Percentiles rank a stretch among this genome's conserved stretches.
These are phyloP conservation scores for Macheiramphus alcinus DNA, from an alignment of 2,113 vertebrate species.

Conservation along the genomic window DNA sequence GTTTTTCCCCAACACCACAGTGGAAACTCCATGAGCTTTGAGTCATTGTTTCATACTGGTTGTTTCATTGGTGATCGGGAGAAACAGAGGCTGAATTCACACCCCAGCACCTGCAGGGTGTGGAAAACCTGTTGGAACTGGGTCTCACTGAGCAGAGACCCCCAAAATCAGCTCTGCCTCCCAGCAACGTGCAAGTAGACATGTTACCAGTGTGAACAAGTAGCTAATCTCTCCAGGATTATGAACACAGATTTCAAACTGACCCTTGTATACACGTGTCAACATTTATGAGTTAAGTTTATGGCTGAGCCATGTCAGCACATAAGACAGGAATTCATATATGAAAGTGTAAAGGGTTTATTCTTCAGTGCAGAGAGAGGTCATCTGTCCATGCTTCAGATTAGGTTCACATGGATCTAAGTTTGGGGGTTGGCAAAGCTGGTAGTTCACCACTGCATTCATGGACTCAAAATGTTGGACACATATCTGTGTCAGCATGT, in stretches of 20 bases:
- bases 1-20: background rate
- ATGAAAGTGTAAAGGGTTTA: background rate
- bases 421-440: background rate
- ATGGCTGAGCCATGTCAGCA: background rate
- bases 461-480: fast-evolving
- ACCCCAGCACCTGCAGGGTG: background rate
- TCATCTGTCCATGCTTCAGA: background rate
- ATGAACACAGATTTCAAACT: background rate
- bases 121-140: background rate
- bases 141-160: background rate
- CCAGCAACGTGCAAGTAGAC: background rate
- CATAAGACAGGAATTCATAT: background rate
- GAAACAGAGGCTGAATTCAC: background rate
- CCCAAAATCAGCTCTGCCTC: background rate
- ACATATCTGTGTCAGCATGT: background rate
- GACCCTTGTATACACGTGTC: background rate
- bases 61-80: background rate
- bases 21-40: background rate
- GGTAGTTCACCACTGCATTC: background rate
- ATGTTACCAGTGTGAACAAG: fast-evolving
- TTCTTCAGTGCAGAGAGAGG: background rate
- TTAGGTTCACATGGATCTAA: background rate
- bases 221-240: background rate
- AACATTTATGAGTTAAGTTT: background rate
- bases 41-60: background rate